Evolutionary conservation across 2,113 vertebrate genomes (phyloP).

Genomic region (Nesoenas mayeri): DNA sequence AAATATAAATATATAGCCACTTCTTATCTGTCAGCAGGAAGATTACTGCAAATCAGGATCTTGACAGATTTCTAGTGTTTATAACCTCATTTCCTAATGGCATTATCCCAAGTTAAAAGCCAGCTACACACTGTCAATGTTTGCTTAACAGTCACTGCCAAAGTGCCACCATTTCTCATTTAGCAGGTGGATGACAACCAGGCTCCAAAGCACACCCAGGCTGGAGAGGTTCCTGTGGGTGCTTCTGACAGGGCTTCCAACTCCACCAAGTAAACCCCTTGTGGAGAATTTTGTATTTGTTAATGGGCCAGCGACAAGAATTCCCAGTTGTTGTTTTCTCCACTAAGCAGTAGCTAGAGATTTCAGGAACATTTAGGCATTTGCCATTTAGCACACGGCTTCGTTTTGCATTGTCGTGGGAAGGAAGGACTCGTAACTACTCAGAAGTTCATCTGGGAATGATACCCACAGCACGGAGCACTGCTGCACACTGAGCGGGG

Average conservation of each 20-base stretch:
- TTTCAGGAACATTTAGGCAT: background rate
- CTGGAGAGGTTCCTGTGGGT: background rate
- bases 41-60: slow-evolving; percentile 10
- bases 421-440: background rate
- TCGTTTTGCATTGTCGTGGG: background rate
- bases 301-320: background rate
- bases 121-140: background rate
- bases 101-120: background rate
- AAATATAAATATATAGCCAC: background rate
- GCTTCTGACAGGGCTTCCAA: background rate
- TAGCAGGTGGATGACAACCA: background rate
- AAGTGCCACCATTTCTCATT: background rate
- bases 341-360: background rate
- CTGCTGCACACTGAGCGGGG: accelerated
- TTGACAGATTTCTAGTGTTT: slow-evolving; percentile 29
- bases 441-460: background rate
- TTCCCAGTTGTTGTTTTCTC: background rate
- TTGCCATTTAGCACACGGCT: background rate
- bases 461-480: accelerated
- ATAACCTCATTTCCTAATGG: slow-evolving; percentile 27
- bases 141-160: background rate
- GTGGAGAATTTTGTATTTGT: background rate
- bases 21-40: background rate
- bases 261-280: background rate
- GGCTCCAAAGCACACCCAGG: background rate